Evolutionary conservation across 2,888 invertebrate species (phyloP).

Genomic region (Synergus japonicus): DNA sequence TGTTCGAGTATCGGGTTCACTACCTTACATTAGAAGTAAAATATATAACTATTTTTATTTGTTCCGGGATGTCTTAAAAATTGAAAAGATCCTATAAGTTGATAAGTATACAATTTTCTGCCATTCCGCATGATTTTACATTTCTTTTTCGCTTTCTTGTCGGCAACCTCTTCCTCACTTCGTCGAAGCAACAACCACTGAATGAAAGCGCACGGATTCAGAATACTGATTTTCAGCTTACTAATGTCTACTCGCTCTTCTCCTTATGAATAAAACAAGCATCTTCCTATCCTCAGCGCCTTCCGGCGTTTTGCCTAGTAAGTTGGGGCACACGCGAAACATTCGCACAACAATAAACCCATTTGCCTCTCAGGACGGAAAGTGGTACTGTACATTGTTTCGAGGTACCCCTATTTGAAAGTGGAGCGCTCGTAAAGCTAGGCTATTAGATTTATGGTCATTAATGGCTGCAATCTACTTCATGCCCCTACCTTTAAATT

Average conservation of each 20-base stretch:
- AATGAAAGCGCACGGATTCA: conserved; percentile 57
- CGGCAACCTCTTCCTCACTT: no score
- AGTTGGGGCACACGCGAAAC: conserved; percentile 2
- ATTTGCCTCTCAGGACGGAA: background rate
- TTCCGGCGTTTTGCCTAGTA: background rate
- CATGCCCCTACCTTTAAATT: background rate
- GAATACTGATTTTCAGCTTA: conserved; percentile 66
- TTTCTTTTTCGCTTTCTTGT: background rate
- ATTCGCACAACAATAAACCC: conserved; percentile 2
- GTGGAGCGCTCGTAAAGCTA: background rate
- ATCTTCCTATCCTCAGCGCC: background rate
- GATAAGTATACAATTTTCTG: background rate
- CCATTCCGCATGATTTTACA: background rate
- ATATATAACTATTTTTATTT: background rate
- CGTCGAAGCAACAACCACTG: conserved; percentile 46
- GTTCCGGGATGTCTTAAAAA: background rate
- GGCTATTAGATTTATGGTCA: background rate
- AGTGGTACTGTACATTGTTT: conserved; percentile 1
- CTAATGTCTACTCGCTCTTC: conserved; percentile 50
- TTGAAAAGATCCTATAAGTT: background rate
- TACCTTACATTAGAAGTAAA: no score
- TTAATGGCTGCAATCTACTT: background rate
- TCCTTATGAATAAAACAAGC: conserved; percentile 65
- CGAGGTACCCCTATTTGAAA: background rate
- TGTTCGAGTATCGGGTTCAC: no score